Evolutionary conservation across 1,140 invertebrate species (phyloP).

Genomic region (Uloborus diversus): DNA sequence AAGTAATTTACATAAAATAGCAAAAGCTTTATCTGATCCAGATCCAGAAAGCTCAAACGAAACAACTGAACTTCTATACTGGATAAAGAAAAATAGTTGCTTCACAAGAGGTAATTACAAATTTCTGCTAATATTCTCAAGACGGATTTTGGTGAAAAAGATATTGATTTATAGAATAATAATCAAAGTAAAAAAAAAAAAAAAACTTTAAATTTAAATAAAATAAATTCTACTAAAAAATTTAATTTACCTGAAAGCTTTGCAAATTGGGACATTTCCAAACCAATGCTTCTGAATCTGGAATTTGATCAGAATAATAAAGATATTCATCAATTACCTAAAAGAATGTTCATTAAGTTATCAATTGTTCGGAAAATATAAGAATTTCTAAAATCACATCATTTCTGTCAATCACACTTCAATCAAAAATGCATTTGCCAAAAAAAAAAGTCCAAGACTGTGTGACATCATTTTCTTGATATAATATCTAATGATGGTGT

Average conservation of each 20-base stretch:
- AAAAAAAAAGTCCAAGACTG: not conserved
- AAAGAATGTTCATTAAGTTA: too few species aligned
- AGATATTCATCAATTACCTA: constrained; percentile 30
- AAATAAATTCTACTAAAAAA: not conserved
- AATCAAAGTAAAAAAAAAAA: not conserved
- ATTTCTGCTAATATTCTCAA: not conserved
- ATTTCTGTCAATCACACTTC: not conserved
- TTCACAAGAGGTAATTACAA: not conserved
- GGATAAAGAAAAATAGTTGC: not conserved
- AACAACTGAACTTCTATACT: not conserved
- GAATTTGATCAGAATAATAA: constrained; percentile 6
- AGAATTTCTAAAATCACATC: not conserved
- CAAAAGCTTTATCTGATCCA: too few species aligned
- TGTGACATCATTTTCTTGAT: not conserved
- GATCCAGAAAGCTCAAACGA: too few species aligned
- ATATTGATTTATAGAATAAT: not conserved
- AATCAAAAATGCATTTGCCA: not conserved
- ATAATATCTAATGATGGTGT: not conserved
- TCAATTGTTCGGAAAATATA: too few species aligned
- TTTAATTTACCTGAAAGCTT: constrained; percentile 10
- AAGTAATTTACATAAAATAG: too few species aligned
- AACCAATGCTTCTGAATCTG: not conserved
- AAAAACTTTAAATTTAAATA: not conserved
- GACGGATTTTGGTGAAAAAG: not conserved
- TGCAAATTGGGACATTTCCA: constrained; percentile 18